Base-by-base conservation (phyloP, 2,797 vertebrate genomes). In the Anniella stebbinsi region DNA sequence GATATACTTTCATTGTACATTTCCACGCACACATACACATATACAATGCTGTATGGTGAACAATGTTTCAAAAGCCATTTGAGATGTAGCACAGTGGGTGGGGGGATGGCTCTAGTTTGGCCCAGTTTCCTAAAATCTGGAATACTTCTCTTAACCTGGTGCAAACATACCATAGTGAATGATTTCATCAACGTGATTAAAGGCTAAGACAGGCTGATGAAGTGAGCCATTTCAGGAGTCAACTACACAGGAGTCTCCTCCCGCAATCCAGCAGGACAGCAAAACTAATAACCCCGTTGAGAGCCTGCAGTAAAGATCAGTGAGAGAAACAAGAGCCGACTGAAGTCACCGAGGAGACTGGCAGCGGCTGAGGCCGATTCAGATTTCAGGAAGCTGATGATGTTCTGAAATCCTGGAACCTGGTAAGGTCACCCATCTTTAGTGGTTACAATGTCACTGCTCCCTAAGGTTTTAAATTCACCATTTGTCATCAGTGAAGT, bases 311-410 rank as follows among this genome's bases (percentile, higher is more conserved):
- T 60, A 60, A 82, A 73, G 87, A 41, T 81, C 66, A 72, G 23
- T 33, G 69, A 38, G 51, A 88, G 87, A 88, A 72, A 73, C 51
- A 88, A 73, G 87, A 73, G 48, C 36, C 30, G 67, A 60, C 48
- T 88, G 36, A 70, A 86, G 36, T 86, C n/a, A 41, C 21, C 17
- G 48, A 76, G 38, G 75, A 77, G 78, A 88, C 78, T 23, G 78
- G 87, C 73, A 88, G 80, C 78, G 45, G 67, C 87, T 88, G 87
- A 88, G 78, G 67, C 81, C 48, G 41, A 78, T 81, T 60, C 69
- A 72, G 30, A 72, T 89, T 85, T 67, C 84, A 86, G 84, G 89
- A 81, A 87, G 84, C 57, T 90, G 77, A 75, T 90, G 84, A 80
- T 63, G 67, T 82, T 48, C 66, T 54, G 70, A 75, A 81, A 87